Evolutionary conservation across 2,888 invertebrate species (phyloP).

Genomic region (Steinernema hermaphroditum): DNA sequence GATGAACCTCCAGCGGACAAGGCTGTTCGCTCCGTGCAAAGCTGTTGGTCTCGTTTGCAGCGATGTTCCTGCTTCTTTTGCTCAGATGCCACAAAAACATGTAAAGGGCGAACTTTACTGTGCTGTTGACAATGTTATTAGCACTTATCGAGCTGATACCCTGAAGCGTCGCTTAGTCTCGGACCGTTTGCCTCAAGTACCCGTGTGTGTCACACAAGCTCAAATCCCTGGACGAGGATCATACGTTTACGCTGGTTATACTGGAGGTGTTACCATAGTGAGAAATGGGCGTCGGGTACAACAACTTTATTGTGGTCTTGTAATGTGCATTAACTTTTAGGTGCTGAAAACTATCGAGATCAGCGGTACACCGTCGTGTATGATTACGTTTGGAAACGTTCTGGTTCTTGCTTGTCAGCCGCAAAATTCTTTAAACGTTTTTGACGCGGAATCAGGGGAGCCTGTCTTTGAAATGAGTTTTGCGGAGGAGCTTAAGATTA

Average conservation of each 20-base stretch:
- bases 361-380: neutral
- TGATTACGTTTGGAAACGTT: conserved; percentile 34
- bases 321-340: conserved; percentile 2
- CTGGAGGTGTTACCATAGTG: neutral
- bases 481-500: conserved; percentile 74
- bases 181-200: neutral
- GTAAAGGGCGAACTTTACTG: conserved; percentile 35
- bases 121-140: conserved; percentile 39
- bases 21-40: conserved; percentile 37
- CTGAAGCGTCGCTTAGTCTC: conserved; percentile 8
- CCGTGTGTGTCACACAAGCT: neutral
- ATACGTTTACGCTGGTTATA: neutral
- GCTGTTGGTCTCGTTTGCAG: conserved; percentile 39
- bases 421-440: conserved; percentile 46
- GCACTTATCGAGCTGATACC: neutral
- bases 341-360: conserved; percentile 27
- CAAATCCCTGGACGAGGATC: too few relatives aligned
- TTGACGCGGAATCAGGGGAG: conserved; percentile 45
- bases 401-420: conserved; percentile 47
- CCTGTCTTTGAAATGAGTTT: conserved; percentile 49
- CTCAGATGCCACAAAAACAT: neutral
- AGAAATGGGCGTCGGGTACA: neutral
- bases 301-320: neutral
- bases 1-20: conserved; percentile 36
- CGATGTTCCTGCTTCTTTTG: conserved; percentile 35